phyloP scores from a whole-genome alignment of 2,797 vertebrate genomes.

The Brachyrhaphis roseni region DNA sequence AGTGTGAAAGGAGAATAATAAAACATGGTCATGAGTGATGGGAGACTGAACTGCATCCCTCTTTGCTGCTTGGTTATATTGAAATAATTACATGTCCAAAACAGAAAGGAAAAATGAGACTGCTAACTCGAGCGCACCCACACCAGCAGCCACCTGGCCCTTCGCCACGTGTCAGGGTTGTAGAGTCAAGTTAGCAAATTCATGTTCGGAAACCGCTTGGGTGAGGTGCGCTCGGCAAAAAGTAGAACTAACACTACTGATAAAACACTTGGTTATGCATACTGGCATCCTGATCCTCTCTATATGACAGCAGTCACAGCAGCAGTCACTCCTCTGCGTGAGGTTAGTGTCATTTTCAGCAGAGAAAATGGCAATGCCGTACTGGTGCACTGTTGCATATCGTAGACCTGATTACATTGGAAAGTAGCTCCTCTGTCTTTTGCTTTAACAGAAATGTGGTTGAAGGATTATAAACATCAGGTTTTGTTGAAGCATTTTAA shows the following conservation, averaged over 20 bases:
- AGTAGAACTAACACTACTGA: slow-evolving; percentile 48
- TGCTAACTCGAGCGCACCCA: slow-evolving; percentile 29
- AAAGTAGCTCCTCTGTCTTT: not conserved
- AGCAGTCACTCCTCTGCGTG: slow-evolving; percentile 17
- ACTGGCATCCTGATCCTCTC: slow-evolving; percentile 49
- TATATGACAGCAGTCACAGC: slow-evolving; percentile 26
- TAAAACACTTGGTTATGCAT: slow-evolving; percentile 60
- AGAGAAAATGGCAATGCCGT: slow-evolving; percentile 49
- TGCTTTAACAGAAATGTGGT: not conserved
- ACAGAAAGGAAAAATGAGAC: slow-evolving; percentile 19
- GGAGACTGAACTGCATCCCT: slow-evolving; percentile 29
- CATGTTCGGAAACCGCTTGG: slow-evolving; percentile 34
- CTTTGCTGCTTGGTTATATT: slow-evolving; percentile 36
- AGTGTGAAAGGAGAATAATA: slow-evolving; percentile 29
- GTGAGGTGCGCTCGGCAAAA: slow-evolving; percentile 59
- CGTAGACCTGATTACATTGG: not conserved
- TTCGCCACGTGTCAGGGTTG: slow-evolving; percentile 52
- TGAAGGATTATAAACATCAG: not conserved
- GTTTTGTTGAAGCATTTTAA: not conserved
- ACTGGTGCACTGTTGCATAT: slow-evolving; percentile 18
- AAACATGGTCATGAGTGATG: not conserved
- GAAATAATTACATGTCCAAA: slow-evolving; percentile 37
- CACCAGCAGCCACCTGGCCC: slow-evolving; percentile 42
- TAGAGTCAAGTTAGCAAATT: slow-evolving; percentile 57
- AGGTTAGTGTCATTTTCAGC: slow-evolving; percentile 40